phyloP scores from a whole-genome alignment of 2,113 vertebrate species.

The Engystomops pustulosus region DNA sequence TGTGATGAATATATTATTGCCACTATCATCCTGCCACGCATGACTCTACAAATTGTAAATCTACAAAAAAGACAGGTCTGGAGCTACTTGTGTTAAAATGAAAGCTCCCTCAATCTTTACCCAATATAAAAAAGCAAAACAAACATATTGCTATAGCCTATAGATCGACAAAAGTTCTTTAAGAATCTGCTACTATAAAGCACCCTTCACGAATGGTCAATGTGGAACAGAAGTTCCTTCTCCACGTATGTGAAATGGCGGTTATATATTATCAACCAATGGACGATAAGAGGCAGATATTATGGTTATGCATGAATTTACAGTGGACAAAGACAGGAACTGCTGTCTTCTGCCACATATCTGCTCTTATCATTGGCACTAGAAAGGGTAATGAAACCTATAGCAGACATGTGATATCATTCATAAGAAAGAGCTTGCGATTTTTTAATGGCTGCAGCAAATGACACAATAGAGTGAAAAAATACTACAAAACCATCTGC shows the following conservation, averaged over 20 bases:
- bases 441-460: neutral
- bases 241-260: neutral
- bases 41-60: neutral
- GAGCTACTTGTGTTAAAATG: neutral
- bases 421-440: too few species aligned
- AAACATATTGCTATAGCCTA: conserved; percentile 15
- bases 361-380: conserved; percentile 24
- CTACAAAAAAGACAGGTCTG: neutral
- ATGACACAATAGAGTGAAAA: neutral
- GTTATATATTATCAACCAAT: neutral
- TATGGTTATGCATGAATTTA: neutral
- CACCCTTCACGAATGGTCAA: neutral
- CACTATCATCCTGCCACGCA: neutral
- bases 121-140: conserved; percentile 17
- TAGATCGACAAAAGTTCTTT: neutral
- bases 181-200: conserved; percentile 10
- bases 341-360: neutral
- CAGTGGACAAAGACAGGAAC: neutral
- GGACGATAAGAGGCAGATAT: neutral
- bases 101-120: neutral
- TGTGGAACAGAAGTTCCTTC: neutral
- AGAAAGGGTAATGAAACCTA: neutral
- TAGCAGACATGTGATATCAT: neutral
- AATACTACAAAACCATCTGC: conserved; percentile 18
- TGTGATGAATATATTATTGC: neutral